Evolutionary conservation across 2,888 invertebrate species (phyloP), one percentile per base, ranked within the genome.

Genomic region (Dicycla oo): DNA sequence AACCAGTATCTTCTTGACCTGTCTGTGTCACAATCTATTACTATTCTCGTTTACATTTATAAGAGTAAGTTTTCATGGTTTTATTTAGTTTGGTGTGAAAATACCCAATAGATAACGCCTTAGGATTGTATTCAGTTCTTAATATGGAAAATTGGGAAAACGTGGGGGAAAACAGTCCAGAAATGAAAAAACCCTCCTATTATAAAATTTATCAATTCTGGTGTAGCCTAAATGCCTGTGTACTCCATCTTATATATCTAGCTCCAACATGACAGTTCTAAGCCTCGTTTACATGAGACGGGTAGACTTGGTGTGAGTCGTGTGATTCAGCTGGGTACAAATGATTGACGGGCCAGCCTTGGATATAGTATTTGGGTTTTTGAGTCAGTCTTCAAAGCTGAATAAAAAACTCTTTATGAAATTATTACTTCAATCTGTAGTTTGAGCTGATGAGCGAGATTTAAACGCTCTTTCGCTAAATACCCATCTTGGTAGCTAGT

Each of bases 261-360:
- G 63, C 11, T 20, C 15, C 38, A 18, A 66, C 54, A 57, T 73
- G 67, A 65, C 72, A 81, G 64, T 23, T 68, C 15, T 40, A 77
- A 56, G 51, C 78, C 49, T 23, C 60, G 78, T 73, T 72, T 43
- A 72, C 43, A 40, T 26, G 30, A 64, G 56, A 40, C 51, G 13
- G 67, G 58, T 57, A 23, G 3, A 70, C 63, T 69, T 51, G 20
- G 15, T 15, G 18, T 34, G 49, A 51, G 20, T 47, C 11, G 26
- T 47, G 11, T 51, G 15, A 23, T 49, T 58, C 38, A 54, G 18
- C 49, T 66, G 20, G 11, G 1, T 43, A 43, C 13, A 18, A 45
- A 45, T 56, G 34, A 54, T 49, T 54, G 23, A 34, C 40, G 30
- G 20, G 18, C 11, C 40, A 18, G 26, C 15, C 18, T 43, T 26